Percentiles rank a stretch among this genome's conserved stretches.
Evolutionary conservation across 2,113 vertebrate species (phyloP).

Genomic region (Paratilapia polleni): DNA sequence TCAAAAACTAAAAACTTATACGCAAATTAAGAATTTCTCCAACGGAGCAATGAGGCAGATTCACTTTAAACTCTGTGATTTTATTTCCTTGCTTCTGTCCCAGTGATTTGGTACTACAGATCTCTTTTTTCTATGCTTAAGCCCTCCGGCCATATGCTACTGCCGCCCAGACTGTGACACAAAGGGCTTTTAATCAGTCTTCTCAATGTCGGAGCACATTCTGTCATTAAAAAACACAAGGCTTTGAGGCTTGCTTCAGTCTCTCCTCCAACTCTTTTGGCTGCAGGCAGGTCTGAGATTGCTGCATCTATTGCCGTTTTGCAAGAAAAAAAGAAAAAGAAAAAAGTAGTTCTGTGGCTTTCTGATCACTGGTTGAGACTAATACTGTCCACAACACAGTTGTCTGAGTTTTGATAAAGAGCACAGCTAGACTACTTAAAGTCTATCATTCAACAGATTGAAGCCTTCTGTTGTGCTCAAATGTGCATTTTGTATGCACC

Average conservation of each 20-base stretch:
- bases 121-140: conserved; percentile 52
- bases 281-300: not conserved
- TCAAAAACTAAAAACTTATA: conserved; percentile 8
- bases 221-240: conserved; percentile 51
- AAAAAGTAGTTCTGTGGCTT: conserved; percentile 3
- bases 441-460: not conserved
- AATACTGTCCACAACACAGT: not conserved
- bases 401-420: not conserved
- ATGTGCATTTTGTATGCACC: not conserved
- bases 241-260: conserved; percentile 11
- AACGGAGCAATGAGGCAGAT: conserved; percentile 4
- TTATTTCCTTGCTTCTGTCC: conserved; percentile 42
- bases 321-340: not conserved
- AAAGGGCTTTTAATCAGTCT: conserved; percentile 65
- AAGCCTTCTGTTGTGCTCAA: not conserved
- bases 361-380: conserved; percentile 15
- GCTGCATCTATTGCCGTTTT: not conserved
- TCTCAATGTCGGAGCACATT: conserved; percentile 62
- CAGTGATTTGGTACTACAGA: conserved; percentile 49
- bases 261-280: conserved; percentile 7
- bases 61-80: conserved; percentile 60
- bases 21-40: conserved; percentile 24
- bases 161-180: conserved; percentile 42
- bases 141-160: conserved; percentile 63
- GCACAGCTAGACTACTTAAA: not conserved